A percentile compares a stretch with the other conserved stretches of the same genome.
Conservation (phyloP, 2,888 invertebrate genomes). For the Philonicus albiceps region DNA sequence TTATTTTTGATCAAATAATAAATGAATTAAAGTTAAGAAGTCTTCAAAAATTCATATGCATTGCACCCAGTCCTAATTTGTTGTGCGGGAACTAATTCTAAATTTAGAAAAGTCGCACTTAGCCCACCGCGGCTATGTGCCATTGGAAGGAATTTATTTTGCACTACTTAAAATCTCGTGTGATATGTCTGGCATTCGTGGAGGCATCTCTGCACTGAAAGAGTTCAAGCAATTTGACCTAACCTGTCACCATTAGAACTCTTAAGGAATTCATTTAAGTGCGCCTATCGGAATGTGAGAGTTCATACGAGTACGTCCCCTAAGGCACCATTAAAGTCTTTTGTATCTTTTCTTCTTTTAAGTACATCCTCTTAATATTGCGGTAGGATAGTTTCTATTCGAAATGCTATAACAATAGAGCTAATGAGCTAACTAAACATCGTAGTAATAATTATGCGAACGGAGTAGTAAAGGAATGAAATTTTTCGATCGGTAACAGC, state of each 20-base stretch:
- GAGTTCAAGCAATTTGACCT: constrained; percentile 34
- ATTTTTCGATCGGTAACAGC: constrained; percentile 40
- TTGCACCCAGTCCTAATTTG: neutral
- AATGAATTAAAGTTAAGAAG: neutral
- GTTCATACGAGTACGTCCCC: neutral
- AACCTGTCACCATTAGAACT: constrained; percentile 5
- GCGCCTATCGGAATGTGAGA: neutral
- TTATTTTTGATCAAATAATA: neutral
- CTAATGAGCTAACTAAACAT: constrained; percentile 2
- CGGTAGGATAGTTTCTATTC: neutral
- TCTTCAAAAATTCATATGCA: neutral
- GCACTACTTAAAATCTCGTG: neutral
- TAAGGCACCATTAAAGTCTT: constrained; percentile 39
- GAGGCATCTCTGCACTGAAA: neutral
- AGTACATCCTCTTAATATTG: neutral
- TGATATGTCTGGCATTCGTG: constrained; percentile 16
- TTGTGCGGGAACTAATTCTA: neutral
- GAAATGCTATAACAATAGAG: constrained; percentile 17
- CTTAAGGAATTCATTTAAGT: neutral
- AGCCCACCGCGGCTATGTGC: neutral
- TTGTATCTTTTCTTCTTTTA: neutral
- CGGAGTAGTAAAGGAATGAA: constrained; percentile 10
- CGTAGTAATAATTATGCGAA: constrained; percentile 13
- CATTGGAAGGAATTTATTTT: constrained; percentile 24
- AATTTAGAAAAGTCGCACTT: constrained; percentile 22